Conservation (phyloP, 2,888 invertebrate species). For the Ametastegia equiseti region DNA sequence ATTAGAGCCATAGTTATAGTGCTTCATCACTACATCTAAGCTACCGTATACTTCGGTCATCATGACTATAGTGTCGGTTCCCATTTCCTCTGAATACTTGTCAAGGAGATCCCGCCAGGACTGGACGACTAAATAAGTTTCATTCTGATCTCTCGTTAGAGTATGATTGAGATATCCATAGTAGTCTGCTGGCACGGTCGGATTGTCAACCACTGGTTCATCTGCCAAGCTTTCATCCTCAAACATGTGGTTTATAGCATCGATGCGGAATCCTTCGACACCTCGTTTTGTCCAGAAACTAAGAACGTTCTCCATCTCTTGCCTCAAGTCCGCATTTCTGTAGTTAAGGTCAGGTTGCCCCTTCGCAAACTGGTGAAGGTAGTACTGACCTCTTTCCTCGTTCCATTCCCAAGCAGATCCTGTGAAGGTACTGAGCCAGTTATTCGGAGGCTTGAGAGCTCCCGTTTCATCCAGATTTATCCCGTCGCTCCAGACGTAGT, state of each 20-base stretch:
- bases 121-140: constrained; percentile 73
- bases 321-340: constrained; percentile 76
- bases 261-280: constrained; percentile 81
- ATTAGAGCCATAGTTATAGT: constrained; percentile 78
- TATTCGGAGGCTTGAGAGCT: constrained; percentile 74
- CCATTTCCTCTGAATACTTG: constrained; percentile 77
- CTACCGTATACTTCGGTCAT: constrained; percentile 82
- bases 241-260: constrained; percentile 72
- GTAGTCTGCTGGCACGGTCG: constrained; percentile 58
- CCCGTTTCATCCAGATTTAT: constrained; percentile 70
- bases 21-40: constrained; percentile 77
- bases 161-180: constrained; percentile 71
- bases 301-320: constrained; percentile 77
- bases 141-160: constrained; percentile 70
- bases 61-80: constrained; percentile 76
- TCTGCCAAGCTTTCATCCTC: constrained; percentile 65
- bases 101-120: constrained; percentile 80
- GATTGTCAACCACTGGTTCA: constrained; percentile 64
- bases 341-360: constrained; percentile 84
- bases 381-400: constrained; percentile 79
- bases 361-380: constrained; percentile 81
- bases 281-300: constrained; percentile 80
- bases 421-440: constrained; percentile 79
- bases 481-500: constrained; percentile 87
- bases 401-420: constrained; percentile 82